Evolutionary conservation across 1,140 invertebrate species (phyloP).

Genomic region (silkworm (Bombyx mori)): ASM3026992v2 NC_085117.1:13053001-13053500

Average conservation of each 20-base stretch:
- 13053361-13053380: conserved; percentile 33
- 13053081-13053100: conserved; percentile 57
- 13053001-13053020: conserved; percentile 49
- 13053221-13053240: conserved; percentile 21
- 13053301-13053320: conserved; percentile 38
- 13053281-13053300: conserved; percentile 72
- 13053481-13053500: conserved; percentile 1
- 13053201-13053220: conserved; percentile 15
- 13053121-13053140: conserved; percentile 40
- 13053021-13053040: conserved; percentile 65
- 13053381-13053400: conserved; percentile 31
- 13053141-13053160: conserved; percentile 20
- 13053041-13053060: conserved; percentile 59
- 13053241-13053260: conserved; percentile 46
- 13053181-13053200: conserved; percentile 16
- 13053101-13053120: conserved; percentile 45
- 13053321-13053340: conserved; percentile 37
- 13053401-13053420: too few species aligned
- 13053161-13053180: conserved; percentile 11
- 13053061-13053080: conserved; percentile 55
- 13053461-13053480: conserved; percentile 13
- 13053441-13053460: conserved; percentile 34
- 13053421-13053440: conserved; percentile 10
- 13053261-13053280: conserved; percentile 74
- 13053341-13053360: conserved; percentile 45